Percentiles rank a stretch among this genome's conserved stretches.
phyloP scores from a whole-genome alignment of 2,888 invertebrate genomes.

The Harpalus rubripes region DNA sequence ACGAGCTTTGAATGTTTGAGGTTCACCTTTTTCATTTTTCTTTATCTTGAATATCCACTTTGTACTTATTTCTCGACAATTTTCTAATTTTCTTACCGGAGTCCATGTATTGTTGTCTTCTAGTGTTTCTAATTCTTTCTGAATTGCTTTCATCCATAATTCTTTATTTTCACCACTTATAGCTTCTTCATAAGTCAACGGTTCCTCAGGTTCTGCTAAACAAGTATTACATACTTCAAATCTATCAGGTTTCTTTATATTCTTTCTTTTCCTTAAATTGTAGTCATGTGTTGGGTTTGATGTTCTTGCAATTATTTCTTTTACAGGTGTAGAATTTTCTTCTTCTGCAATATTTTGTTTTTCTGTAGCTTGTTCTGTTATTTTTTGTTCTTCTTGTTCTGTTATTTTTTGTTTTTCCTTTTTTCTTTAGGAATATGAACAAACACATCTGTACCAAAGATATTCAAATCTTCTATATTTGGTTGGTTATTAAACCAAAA shows the following conservation, averaged over 20 bases:
- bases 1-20: no score
- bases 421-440: constrained; percentile 24
- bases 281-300: no score
- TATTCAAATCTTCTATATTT: constrained; percentile 12
- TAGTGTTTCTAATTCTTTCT: neutral
- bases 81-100: constrained; percentile 5
- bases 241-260: no score
- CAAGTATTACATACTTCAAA: neutral
- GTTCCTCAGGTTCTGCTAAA: no score
- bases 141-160: no score
- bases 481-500: neutral
- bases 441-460: constrained; percentile 35
- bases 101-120: constrained; percentile 26
- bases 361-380: neutral
- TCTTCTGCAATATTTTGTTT: constrained; percentile 1
- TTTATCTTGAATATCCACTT: constrained; percentile 9
- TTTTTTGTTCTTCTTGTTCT: neutral
- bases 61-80: neutral
- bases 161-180: no score
- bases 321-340: neutral
- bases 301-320: neutral
- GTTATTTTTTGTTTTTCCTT: constrained; percentile 12
- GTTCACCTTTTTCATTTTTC: no score
- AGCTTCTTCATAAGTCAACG: no score
- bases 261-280: no score